Conservation (phyloP, 2,888 invertebrate genomes). For the Drepanosiphum platanoidis region DNA sequence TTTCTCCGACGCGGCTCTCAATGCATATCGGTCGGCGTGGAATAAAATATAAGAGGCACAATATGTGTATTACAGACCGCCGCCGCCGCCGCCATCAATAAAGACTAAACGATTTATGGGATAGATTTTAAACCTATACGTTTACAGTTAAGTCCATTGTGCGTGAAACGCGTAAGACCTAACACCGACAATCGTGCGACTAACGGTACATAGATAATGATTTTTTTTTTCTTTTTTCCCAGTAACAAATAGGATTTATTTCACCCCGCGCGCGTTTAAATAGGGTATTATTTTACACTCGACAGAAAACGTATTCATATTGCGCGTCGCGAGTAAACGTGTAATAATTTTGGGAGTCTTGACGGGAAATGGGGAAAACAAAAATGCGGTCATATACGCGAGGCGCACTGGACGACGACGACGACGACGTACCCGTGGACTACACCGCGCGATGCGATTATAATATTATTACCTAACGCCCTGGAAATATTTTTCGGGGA, state of each 20-base stretch:
- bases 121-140: slow-evolving; percentile 22
- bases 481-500: neutral
- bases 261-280: slow-evolving; percentile 19
- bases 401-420: neutral
- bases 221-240: neutral
- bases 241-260: slow-evolving; percentile 1
- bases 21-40: neutral
- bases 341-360: slow-evolving; percentile 40
- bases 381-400: slow-evolving; percentile 13
- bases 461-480: neutral
- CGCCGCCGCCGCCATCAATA: slow-evolving; percentile 23
- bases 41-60: too few relatives aligned
- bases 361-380: neutral
- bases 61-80: neutral
- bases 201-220: slow-evolving; percentile 40
- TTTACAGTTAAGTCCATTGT: slow-evolving; percentile 52
- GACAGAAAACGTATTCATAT: slow-evolving; percentile 16
- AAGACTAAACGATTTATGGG: slow-evolving; percentile 46
- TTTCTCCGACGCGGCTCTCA: neutral
- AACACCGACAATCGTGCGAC: slow-evolving; percentile 37
- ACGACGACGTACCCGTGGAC: neutral
- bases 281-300: slow-evolving; percentile 30
- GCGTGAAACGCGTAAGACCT: slow-evolving; percentile 12
- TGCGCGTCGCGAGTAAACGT: neutral
- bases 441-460: neutral